These are phyloP conservation scores for Candoia aspera DNA, from an alignment of 2,113 vertebrate genomes.

Conservation along the genomic window DNA sequence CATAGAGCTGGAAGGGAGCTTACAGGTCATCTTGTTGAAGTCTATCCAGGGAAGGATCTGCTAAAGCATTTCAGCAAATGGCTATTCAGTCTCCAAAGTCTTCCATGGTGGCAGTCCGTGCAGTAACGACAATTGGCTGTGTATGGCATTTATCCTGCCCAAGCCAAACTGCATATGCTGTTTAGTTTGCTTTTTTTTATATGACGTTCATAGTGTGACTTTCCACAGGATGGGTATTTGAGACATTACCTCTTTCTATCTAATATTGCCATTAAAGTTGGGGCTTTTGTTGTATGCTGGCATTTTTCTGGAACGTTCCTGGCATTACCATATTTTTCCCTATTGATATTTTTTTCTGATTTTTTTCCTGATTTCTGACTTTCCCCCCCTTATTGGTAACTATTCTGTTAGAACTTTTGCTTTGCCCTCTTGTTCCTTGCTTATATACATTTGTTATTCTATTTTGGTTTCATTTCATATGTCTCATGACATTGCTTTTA, in stretches of 20 bases:
- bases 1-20: background rate
- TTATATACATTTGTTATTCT: slow-evolving; percentile 4
- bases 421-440: background rate
- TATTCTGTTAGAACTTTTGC: background rate
- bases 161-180: background rate
- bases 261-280: background rate
- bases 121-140: background rate
- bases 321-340: background rate
- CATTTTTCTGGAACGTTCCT: background rate
- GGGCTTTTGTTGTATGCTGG: background rate
- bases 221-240: background rate
- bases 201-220: background rate
- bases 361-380: background rate
- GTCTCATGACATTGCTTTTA: slow-evolving; percentile 6
- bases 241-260: background rate
- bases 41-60: background rate
- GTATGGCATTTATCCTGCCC: background rate
- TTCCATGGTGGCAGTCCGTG: background rate
- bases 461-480: slow-evolving; percentile 3
- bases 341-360: background rate
- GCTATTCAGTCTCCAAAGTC: background rate
- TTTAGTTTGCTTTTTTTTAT: background rate
- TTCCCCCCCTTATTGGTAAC: background rate
- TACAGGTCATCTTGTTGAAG: background rate
- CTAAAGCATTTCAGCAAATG: background rate